phyloP scores from a whole-genome alignment of 1,140 invertebrate species.

The Aleiodes sp. region DNA sequence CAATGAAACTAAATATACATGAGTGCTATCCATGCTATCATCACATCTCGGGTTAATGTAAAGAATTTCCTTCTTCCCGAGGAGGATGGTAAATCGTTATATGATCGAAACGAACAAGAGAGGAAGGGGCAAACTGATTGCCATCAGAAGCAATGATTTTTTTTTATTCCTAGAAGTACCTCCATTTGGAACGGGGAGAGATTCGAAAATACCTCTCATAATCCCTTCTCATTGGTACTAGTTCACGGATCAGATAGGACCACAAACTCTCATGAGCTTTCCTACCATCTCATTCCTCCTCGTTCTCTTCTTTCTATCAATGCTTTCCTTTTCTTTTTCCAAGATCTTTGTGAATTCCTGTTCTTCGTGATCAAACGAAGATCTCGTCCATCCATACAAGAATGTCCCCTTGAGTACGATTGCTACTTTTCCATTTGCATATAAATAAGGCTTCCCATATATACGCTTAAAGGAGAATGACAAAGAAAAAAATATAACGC shows the following conservation, averaged over 20 bases:
- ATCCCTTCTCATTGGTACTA: not conserved
- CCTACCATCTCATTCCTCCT: not conserved
- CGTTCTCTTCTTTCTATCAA: not conserved
- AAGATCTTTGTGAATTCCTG: slow-evolving; percentile 10
- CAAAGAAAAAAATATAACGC: not conserved
- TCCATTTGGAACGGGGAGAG: slow-evolving; percentile 4
- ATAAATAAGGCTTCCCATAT: slow-evolving; percentile 45
- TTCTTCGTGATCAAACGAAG: not conserved
- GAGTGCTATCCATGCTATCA: too few species aligned
- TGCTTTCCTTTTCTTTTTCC: not conserved
- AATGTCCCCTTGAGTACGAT: slow-evolving; percentile 31
- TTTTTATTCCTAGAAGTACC: not conserved
- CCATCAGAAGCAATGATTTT: not conserved
- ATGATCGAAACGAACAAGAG: not conserved
- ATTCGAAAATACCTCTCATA: not conserved
- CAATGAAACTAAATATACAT: too few species aligned
- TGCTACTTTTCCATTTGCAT: slow-evolving; percentile 51
- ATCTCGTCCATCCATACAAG: slow-evolving; percentile 24
- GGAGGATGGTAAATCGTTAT: not conserved
- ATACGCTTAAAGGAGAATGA: not conserved
- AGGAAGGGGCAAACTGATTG: slow-evolving; percentile 11
- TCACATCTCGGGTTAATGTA: not conserved
- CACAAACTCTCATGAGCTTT: not conserved
- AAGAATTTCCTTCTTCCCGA: not conserved
- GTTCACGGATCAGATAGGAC: slow-evolving; percentile 5